Evolutionary conservation across 2,113 vertebrate genomes (phyloP).

Genomic region (Osmerus eperlanus): DNA sequence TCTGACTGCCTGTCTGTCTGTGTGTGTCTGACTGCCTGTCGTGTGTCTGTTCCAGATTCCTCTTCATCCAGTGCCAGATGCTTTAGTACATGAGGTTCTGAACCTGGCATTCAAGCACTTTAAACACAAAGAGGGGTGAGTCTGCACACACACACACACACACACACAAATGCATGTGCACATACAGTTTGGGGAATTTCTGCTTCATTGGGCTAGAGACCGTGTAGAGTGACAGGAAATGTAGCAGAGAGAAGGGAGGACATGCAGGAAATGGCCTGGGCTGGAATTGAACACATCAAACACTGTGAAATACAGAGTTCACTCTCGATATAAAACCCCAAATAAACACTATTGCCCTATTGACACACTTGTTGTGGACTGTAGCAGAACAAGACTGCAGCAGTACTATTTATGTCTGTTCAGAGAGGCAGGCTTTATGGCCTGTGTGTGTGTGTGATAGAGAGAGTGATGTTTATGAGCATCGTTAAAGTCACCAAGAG

Average conservation of each 20-base stretch:
- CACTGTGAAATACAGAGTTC: no score
- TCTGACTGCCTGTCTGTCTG: no score
- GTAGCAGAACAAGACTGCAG: not conserved
- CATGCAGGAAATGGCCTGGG: not conserved
- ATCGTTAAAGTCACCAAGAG: slow-evolving; percentile 16
- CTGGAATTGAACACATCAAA: not conserved
- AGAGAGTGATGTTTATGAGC: not conserved
- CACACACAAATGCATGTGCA: slow-evolving; percentile 5
- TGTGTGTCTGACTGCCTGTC: slow-evolving; percentile 1
- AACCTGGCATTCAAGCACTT: slow-evolving; percentile 99
- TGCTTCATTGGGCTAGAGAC: not conserved
- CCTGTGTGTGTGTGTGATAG: slow-evolving; percentile 8
- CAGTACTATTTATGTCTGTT: slow-evolving; percentile 18
- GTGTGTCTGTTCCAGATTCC: slow-evolving; percentile 84
- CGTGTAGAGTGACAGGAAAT: not conserved
- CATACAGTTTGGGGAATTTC: not conserved
- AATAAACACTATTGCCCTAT: no score
- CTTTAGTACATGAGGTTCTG: slow-evolving; percentile 98
- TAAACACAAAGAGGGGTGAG: slow-evolving; percentile 99
- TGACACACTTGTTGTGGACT: slow-evolving; percentile 1
- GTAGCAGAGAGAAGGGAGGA: not conserved
- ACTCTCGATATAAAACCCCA: no score
- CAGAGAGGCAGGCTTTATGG: slow-evolving; percentile 9
- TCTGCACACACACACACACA: slow-evolving; percentile 28
- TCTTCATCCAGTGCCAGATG: slow-evolving; percentile 98